phyloP scores from a whole-genome alignment of 2,888 invertebrate species.

The Drosophila tanythrix region DNA sequence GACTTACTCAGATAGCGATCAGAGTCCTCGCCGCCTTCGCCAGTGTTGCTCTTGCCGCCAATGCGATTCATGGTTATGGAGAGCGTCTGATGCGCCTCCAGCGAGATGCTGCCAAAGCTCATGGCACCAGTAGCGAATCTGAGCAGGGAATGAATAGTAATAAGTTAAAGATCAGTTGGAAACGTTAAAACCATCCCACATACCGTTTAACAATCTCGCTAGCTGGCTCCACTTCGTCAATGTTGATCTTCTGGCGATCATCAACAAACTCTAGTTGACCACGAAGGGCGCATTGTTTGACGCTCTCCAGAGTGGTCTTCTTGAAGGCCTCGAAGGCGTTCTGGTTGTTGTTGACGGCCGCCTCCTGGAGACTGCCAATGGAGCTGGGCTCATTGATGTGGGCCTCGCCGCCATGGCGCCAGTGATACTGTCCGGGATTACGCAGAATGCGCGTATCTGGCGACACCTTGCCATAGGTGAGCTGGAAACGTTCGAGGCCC shows the following conservation, averaged over 20 bases:
- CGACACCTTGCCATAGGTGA: conserved; percentile 88
- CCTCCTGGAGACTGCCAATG: conserved; percentile 91
- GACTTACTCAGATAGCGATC: conserved; percentile 89
- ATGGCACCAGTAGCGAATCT: conserved; percentile 91
- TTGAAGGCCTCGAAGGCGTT: conserved; percentile 94
- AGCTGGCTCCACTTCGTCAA: conserved; percentile 96
- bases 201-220: conserved; percentile 97
- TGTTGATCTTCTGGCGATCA: conserved; percentile 91
- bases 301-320: conserved; percentile 94
- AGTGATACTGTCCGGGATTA: conserved; percentile 97
- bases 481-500: conserved; percentile 91
- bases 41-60: conserved; percentile 99
- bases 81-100: conserved; percentile 97
- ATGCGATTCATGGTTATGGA: conserved; percentile 99
- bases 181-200: conserved; percentile 81
- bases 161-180: not conserved
- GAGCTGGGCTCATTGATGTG: conserved; percentile 98
- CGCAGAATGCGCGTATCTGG: conserved; percentile 89
- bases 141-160: not conserved
- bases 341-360: conserved; percentile 91
- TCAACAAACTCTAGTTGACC: conserved; percentile 96
- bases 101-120: conserved; percentile 98
- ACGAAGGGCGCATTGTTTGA: conserved; percentile 94
- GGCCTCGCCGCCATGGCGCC: conserved; percentile 98
- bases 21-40: conserved; percentile 96